phyloP scores from a whole-genome alignment of 2,888 invertebrate genomes.

The Drosophila monieri region DNA sequence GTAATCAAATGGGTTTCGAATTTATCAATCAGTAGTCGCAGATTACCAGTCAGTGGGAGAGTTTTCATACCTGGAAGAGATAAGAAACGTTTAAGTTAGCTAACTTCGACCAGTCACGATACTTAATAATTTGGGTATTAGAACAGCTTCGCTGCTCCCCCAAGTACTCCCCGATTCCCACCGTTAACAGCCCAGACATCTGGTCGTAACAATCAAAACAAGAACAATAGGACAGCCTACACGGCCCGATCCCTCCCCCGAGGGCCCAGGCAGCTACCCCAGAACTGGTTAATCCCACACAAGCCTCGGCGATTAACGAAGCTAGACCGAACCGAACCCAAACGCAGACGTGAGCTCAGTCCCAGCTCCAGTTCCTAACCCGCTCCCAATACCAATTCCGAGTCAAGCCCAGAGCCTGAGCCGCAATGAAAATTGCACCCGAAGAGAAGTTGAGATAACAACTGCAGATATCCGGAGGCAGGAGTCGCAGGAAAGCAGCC shows the following conservation, averaged over 20 bases:
- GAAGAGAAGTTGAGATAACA: conserved; percentile 60
- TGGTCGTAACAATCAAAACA: conserved; percentile 63
- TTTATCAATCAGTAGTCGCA: not conserved
- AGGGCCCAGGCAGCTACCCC: conserved; percentile 19
- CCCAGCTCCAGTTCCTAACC: not conserved
- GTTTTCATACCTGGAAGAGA: conserved; percentile 45
- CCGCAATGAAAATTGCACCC: conserved; percentile 63
- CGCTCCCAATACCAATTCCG: conserved; percentile 34
- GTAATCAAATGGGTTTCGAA: not conserved
- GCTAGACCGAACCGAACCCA: conserved; percentile 21
- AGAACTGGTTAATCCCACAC: conserved; percentile 61
- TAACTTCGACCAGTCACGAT: not conserved
- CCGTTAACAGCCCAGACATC: conserved; percentile 59
- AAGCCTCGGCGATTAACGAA: conserved; percentile 62
- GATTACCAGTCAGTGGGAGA: not conserved
- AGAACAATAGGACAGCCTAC: conserved; percentile 51
- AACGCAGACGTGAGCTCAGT: not conserved
- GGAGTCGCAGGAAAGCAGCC: conserved; percentile 14
- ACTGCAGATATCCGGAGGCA: conserved; percentile 54
- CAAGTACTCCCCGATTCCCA: conserved; percentile 28
- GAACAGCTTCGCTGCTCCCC: not conserved
- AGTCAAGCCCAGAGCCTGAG: conserved; percentile 28
- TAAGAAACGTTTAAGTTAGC: conserved; percentile 1
- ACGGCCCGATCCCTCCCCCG: conserved; percentile 4
- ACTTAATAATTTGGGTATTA: not conserved